Evolutionary conservation across 2,888 invertebrate genomes (phyloP).

Genomic region (Apoda limacodes): DNA sequence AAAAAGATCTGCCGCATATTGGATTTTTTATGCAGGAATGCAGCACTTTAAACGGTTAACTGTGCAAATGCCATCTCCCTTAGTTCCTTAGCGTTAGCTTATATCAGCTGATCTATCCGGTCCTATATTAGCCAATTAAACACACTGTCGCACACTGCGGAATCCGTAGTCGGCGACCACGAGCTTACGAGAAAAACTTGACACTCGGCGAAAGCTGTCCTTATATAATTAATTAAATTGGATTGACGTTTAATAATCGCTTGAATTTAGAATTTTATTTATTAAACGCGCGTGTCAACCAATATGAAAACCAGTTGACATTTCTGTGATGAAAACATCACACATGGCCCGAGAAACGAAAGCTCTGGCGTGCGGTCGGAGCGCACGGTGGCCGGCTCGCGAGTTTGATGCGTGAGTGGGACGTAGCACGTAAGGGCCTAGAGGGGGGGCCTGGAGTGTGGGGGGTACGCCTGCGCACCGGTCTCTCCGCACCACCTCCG

Average conservation of each 20-base stretch:
- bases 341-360: constrained; percentile 53
- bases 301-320: no score
- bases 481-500: constrained; percentile 62
- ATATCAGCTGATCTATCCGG: constrained; percentile 61
- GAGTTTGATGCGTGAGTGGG: constrained; percentile 60
- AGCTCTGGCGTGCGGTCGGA: constrained; percentile 55
- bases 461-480: constrained; percentile 56
- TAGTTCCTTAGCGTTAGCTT: constrained; percentile 41
- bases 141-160: constrained; percentile 68
- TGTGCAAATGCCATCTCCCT: constrained; percentile 43
- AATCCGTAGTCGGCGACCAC: constrained; percentile 66
- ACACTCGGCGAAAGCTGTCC: constrained; percentile 54
- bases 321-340: constrained; percentile 61
- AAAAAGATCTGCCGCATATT: constrained; percentile 53
- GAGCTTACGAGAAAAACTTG: constrained; percentile 58
- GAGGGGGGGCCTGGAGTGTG: constrained; percentile 26
- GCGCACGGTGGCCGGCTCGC: constrained; percentile 63
- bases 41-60: constrained; percentile 33
- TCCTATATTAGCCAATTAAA: constrained; percentile 57
- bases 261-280: no score
- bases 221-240: no score
- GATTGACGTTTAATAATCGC: no score
- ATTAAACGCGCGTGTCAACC: constrained; percentile 1
- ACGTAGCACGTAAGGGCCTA: constrained; percentile 30
- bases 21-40: constrained; percentile 27